phyloP scores from a whole-genome alignment of 1,140 invertebrate species.

The Thaumetopoea pityocampa region DNA sequence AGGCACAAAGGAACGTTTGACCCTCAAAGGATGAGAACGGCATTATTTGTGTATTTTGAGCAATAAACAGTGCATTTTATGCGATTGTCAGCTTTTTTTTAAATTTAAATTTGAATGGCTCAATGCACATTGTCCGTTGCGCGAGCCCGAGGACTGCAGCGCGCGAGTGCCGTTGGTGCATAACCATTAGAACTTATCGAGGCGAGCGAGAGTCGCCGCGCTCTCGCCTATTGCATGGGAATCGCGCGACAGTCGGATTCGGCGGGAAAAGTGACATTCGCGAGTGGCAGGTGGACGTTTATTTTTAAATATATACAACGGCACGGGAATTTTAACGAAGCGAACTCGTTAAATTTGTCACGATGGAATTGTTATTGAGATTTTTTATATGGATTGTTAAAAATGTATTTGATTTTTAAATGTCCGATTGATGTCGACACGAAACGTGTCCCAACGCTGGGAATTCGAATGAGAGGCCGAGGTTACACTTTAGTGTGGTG shows the following conservation, averaged over 20 bases:
- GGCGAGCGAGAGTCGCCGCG: conserved; percentile 32
- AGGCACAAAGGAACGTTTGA: conserved; percentile 55
- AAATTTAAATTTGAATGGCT: conserved; percentile 66
- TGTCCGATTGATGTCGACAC: not conserved
- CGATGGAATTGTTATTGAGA: too few species aligned
- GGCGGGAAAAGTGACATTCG: conserved; percentile 49
- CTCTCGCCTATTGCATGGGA: conserved; percentile 47
- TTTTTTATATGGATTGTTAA: too few species aligned
- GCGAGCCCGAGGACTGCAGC: conserved; percentile 64
- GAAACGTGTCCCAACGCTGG: conserved; percentile 51
- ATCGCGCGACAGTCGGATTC: conserved; percentile 35
- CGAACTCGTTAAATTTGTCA: too few species aligned
- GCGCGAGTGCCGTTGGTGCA: conserved; percentile 62
- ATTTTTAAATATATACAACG: too few species aligned
- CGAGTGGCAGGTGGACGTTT: conserved; percentile 38
- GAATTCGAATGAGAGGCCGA: conserved; percentile 46
- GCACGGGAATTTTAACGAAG: too few species aligned
- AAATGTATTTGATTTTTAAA: conserved; percentile 4
- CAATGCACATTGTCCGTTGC: conserved; percentile 72
- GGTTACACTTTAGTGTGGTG: conserved; percentile 36
- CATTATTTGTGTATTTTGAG: conserved; percentile 73
- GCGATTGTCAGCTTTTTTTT: conserved; percentile 54
- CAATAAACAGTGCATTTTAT: conserved; percentile 74
- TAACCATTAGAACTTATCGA: conserved; percentile 67
- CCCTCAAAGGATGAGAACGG: conserved; percentile 58